Conservation (phyloP, 2,113 vertebrate genomes). For the Forbesichthys agassizii region DNA sequence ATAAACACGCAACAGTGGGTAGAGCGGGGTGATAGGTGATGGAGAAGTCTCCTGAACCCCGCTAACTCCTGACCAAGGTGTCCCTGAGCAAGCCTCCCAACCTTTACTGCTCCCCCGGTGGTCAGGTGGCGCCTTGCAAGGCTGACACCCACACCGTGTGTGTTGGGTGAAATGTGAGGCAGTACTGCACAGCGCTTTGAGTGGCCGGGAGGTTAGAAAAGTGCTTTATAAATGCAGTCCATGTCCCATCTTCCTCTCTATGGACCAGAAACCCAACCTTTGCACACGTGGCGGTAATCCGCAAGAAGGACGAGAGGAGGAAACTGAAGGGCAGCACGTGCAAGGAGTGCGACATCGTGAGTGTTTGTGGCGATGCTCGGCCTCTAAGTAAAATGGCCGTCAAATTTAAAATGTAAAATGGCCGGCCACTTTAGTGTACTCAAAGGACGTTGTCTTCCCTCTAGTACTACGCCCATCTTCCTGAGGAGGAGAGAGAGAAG, state of each 20-base stretch:
- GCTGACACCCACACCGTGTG: too few species aligned
- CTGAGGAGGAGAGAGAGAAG: slow-evolving; percentile 86
- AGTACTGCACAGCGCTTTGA: too few species aligned
- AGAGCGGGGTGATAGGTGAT: too few species aligned
- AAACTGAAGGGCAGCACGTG: slow-evolving; percentile 92
- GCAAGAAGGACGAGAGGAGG: slow-evolving; percentile 93
- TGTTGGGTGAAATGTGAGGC: not conserved
- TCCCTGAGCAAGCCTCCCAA: too few species aligned
- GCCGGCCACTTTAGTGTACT: accelerated
- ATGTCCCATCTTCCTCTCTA: not conserved
- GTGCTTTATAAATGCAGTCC: too few species aligned
- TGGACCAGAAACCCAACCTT: slow-evolving; percentile 71
- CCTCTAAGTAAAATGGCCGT: not conserved
- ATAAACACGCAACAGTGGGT: too few species aligned
- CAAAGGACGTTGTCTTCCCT: not conserved
- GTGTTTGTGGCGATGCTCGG: slow-evolving; percentile 46
- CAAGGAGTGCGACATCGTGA: slow-evolving; percentile 95
- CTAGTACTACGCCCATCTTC: slow-evolving; percentile 92
- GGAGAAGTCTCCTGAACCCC: too few species aligned
- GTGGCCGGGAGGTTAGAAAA: too few species aligned
- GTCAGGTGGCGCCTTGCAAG: not conserved
- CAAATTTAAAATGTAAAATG: not conserved
- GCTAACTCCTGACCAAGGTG: too few species aligned
- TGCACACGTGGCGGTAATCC: slow-evolving; percentile 89
- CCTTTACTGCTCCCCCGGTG: not conserved